These are phyloP conservation scores for Fregata magnificens DNA, from an alignment of 2,113 vertebrate genomes.

Conservation along the genomic window DNA sequence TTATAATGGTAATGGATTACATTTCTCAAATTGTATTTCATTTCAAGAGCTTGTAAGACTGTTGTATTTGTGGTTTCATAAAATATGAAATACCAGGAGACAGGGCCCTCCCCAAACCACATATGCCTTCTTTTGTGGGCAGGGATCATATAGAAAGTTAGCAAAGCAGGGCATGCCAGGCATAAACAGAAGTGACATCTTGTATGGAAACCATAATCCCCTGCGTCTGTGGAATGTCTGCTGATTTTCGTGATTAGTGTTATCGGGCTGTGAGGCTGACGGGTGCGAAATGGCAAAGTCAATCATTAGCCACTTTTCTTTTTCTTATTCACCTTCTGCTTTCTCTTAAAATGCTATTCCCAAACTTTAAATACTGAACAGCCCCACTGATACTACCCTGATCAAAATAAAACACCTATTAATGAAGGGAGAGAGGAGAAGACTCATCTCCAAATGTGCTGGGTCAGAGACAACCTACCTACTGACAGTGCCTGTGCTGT, in stretches of 20 bases:
- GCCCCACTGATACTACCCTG: background rate
- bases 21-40: conserved; percentile 45
- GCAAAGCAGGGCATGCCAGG: background rate
- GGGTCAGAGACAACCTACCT: background rate
- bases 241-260: background rate
- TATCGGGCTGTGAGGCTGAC: background rate
- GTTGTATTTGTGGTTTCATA: conserved; percentile 5
- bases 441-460: background rate
- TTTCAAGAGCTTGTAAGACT: conserved; percentile 37
- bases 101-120: background rate
- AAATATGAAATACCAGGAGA: background rate
- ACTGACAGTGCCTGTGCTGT: background rate
- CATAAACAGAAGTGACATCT: conserved; percentile 31
- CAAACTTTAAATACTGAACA: background rate
- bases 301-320: background rate
- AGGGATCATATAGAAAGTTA: background rate
- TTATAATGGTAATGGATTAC: conserved; percentile 35
- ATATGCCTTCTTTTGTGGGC: background rate
- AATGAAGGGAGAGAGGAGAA: background rate
- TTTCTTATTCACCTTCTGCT: background rate
- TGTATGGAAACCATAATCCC: conserved; percentile 26
- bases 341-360: background rate
- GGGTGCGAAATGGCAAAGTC: background rate
- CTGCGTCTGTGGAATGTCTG: background rate
- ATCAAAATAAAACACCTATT: background rate